Conservation (phyloP, 92 coral and sea anemone species). For the Micromussa lordhowensis region DNA sequence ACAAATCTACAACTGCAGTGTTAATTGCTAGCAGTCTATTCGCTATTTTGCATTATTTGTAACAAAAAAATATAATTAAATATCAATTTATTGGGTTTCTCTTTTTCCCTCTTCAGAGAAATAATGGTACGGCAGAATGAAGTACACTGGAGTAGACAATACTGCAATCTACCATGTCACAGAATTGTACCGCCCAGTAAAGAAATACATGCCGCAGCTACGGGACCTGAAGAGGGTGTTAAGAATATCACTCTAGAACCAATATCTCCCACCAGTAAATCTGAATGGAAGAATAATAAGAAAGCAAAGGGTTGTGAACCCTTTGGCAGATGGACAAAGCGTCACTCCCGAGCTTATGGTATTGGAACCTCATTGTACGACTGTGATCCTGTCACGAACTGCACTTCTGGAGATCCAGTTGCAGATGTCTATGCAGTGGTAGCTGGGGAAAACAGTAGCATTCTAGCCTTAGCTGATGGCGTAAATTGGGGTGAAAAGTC, state of each 20-base stretch:
- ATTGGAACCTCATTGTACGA: constrained; percentile 91
- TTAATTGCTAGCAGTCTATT: too few relatives aligned
- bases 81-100: background rate
- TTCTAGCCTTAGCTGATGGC: constrained; percentile 95
- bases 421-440: constrained; percentile 95
- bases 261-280: constrained; percentile 38
- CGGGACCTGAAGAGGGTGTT: constrained; percentile 95
- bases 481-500: constrained; percentile 98
- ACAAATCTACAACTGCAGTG: too few relatives aligned
- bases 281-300: constrained; percentile 41
- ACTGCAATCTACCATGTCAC: constrained; percentile 72
- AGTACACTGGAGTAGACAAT: constrained; percentile 71
- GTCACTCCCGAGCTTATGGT: constrained; percentile 85
- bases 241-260: constrained; percentile 53
- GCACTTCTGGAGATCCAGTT: constrained; percentile 87
- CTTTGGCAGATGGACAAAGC: constrained; percentile 76
- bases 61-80: too few relatives aligned
- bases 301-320: constrained; percentile 55
- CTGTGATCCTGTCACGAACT: constrained; percentile 73
- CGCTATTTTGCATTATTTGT: too few relatives aligned
- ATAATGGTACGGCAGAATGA: constrained; percentile 67
- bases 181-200: constrained; percentile 62
- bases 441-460: constrained; percentile 90
- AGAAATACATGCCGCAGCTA: constrained; percentile 78
- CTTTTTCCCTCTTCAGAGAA: constrained; percentile 53